Conservation (phyloP, 2,113 vertebrate species). For the Butorides virescens region DNA sequence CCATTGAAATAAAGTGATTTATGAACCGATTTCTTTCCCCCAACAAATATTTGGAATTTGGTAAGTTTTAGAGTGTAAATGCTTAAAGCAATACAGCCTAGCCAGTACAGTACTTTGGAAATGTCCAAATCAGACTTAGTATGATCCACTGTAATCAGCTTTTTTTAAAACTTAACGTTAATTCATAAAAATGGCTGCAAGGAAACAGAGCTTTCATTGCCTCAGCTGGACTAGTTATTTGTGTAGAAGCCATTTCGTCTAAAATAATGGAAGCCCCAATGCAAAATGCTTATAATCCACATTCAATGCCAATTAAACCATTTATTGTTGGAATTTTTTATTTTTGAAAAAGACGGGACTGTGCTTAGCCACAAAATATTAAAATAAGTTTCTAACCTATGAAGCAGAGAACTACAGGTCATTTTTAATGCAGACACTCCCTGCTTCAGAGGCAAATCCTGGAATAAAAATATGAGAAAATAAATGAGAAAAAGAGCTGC, state of each 20-base stretch:
- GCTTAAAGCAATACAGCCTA: constrained; percentile 69
- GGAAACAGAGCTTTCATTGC: constrained; percentile 72
- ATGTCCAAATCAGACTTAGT: constrained; percentile 68
- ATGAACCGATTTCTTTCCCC: constrained; percentile 76
- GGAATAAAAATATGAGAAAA: constrained; percentile 97
- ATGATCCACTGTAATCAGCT: constrained; percentile 36
- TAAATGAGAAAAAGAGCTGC: constrained; percentile 98
- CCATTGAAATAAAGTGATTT: constrained; percentile 81
- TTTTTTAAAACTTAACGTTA: constrained; percentile 61
- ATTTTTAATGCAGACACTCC: constrained; percentile 99
- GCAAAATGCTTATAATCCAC: constrained; percentile 72
- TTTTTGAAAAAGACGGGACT: constrained; percentile 84
- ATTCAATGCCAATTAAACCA: constrained; percentile 81
- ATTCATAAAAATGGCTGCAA: constrained; percentile 66
- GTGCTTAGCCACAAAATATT: constrained; percentile 99
- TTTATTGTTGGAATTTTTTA: constrained; percentile 59
- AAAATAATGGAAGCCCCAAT: constrained; percentile 75
- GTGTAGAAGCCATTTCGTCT: constrained; percentile 70
- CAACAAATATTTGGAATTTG: constrained; percentile 77
- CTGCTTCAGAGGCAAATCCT: constrained; percentile 99
- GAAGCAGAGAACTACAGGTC: constrained; percentile 99
- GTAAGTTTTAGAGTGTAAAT: constrained; percentile 68
- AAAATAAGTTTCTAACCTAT: constrained; percentile 99
- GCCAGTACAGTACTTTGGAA: constrained; percentile 39
- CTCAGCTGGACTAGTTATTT: constrained; percentile 66